A percentile compares a stretch with the other conserved stretches of the same genome.
phyloP scores from a whole-genome alignment of 2,113 vertebrate species.

The Pluvianellus socialis region DNA sequence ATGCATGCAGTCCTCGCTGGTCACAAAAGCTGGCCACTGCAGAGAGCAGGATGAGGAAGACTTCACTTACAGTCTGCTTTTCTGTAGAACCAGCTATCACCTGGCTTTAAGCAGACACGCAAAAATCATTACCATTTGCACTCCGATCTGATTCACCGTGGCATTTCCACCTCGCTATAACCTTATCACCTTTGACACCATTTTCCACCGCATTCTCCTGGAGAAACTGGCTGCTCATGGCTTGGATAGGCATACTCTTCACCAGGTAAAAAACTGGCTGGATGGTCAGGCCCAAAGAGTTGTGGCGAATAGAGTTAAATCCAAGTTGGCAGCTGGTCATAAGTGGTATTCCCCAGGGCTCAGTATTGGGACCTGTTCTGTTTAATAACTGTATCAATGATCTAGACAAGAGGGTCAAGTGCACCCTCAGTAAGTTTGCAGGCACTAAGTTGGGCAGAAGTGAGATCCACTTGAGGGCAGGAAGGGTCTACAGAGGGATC shows the following conservation, averaged over 20 bases:
- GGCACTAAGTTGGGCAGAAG: too few species aligned
- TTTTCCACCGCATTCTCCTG: not conserved
- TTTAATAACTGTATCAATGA: not conserved
- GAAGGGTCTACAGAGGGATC: too few species aligned
- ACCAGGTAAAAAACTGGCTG: not conserved
- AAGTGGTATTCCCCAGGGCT: not conserved
- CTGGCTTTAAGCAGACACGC: not conserved
- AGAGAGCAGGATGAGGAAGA: not conserved
- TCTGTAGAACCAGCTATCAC: not conserved
- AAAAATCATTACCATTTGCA: not conserved
- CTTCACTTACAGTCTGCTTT: not conserved
- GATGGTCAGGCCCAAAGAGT: not conserved
- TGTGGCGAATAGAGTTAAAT: not conserved
- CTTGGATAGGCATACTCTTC: not conserved
- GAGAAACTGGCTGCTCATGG: not conserved
- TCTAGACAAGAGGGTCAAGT: not conserved
- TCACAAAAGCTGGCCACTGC: not conserved
- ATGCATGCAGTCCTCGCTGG: not conserved
- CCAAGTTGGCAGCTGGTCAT: not conserved
- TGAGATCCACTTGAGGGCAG: too few species aligned
- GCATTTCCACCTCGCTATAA: slow-evolving; percentile 4
- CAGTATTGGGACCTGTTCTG: not conserved
- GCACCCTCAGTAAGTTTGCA: too few species aligned
- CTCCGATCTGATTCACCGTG: not conserved
- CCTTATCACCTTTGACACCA: not conserved